Evolutionary conservation across 1,140 invertebrate species (phyloP), one percentile per base, ranked within the genome.

Genomic region (Brachionus rubens): DNA sequence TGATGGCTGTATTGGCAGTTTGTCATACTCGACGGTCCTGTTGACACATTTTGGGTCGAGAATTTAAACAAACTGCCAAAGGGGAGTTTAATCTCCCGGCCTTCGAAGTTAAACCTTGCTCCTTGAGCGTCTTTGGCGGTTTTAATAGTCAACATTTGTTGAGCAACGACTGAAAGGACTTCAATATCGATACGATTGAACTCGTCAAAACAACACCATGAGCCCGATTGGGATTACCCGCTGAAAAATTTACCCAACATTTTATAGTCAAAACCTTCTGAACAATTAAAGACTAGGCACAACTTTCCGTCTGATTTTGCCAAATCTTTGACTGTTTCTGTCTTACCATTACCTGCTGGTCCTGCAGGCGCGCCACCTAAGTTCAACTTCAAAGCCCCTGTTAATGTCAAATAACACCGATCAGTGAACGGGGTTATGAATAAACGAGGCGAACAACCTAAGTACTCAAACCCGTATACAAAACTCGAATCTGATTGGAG

Each of bases 391-490:
- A 93, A 84, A 0, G 92, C 92, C 3, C 91, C 93, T 6, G 91
- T 93, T 28, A 93, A 81, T 0, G 91, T 93, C 80, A 93, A 91
- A 82, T 92, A 93, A 81, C 91, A 93, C 47, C 84, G 78, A 77
- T 86, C 85, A 70, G 85, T 86, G 6, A 86, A 78, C 2, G 85
- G 85, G 5, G 86, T 86, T 78, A 86, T 84, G 30, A 86, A 83
- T 76, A 86, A 79, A 59, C 84, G 80, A 50, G 82, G 81, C 41
- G 81, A 83, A 80, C 85, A 86, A 36, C 85, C 85, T 14, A 86
- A 79, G 68, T 85, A 86, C 78, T 86, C 85, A 77, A 85, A 85
- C 24, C 84, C 83, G 68, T 86, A 85, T 72, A 80, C 80, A 79
- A 85, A 86, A 77, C 82, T 81, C n/a, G 85, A 84, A 78, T 85